A percentile compares a stretch with the other conserved stretches of the same genome.
phyloP scores from a whole-genome alignment of 92 coral and sea anemone genomes.

The Umimayanthus chanpuru region DNA sequence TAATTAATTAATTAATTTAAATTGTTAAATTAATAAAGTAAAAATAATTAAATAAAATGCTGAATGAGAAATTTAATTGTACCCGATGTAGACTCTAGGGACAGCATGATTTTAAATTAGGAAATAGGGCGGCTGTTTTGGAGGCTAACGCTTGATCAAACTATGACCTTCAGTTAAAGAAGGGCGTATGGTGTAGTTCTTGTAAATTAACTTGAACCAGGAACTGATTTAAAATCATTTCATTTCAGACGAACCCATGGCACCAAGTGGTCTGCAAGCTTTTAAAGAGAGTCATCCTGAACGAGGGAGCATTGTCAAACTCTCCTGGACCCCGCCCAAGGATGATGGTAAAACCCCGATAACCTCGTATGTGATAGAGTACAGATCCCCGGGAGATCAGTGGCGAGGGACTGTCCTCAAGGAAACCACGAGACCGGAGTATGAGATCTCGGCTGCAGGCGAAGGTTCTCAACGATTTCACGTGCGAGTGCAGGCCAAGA shows the following conservation, averaged over 20 bases:
- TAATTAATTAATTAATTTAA: no score
- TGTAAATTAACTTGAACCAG: background rate
- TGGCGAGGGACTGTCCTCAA: constrained; percentile 35
- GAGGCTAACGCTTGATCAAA: no score
- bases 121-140: no score
- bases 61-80: no score
- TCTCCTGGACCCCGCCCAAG: constrained; percentile 39
- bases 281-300: constrained; percentile 9
- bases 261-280: constrained; percentile 36
- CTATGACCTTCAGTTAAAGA: no score
- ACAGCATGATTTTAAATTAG: no score
- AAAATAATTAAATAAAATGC: no score
- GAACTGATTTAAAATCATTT: background rate
- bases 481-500: constrained; percentile 33
- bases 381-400: constrained; percentile 19
- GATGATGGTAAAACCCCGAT: constrained; percentile 34
- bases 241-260: constrained; percentile 34
- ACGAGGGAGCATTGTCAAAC: constrained; percentile 27
- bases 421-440: constrained; percentile 20
- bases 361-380: constrained; percentile 28
- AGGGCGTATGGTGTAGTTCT: background rate
- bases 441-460: constrained; percentile 33
- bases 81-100: no score
- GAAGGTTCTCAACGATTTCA: constrained; percentile 17
- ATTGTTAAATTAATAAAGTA: no score